Percentiles rank a stretch among this genome's conserved stretches.
Evolutionary conservation across 2,888 invertebrate species (phyloP).

Genomic region (Erpobdella octoculata): DNA sequence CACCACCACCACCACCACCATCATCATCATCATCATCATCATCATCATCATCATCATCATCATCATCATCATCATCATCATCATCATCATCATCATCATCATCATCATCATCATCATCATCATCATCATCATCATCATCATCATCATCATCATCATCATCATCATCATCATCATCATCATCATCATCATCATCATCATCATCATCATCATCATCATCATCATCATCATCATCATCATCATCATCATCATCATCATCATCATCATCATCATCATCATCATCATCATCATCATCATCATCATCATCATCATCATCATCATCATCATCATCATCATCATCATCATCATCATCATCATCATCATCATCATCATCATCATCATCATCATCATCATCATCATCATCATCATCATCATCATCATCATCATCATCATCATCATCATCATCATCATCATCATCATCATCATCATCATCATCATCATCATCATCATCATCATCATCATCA

Average conservation of each 20-base stretch:
- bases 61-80: neutral
- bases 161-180: neutral
- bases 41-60: neutral
- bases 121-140: slow-evolving; percentile 12
- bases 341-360: neutral
- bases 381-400: neutral
- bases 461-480: neutral
- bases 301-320: neutral
- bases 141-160: neutral
- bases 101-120: neutral
- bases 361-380: neutral
- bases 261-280: neutral
- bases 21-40: slow-evolving; percentile 1
- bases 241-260: neutral
- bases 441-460: neutral
- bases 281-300: neutral
- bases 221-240: neutral
- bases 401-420: neutral
- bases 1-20: neutral
- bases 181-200: neutral
- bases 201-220: neutral
- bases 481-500: neutral
- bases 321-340: neutral
- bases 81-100: slow-evolving; percentile 9
- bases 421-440: neutral